phyloP scores from a whole-genome alignment of 2,888 invertebrate genomes.

The Eledona agricola region DNA sequence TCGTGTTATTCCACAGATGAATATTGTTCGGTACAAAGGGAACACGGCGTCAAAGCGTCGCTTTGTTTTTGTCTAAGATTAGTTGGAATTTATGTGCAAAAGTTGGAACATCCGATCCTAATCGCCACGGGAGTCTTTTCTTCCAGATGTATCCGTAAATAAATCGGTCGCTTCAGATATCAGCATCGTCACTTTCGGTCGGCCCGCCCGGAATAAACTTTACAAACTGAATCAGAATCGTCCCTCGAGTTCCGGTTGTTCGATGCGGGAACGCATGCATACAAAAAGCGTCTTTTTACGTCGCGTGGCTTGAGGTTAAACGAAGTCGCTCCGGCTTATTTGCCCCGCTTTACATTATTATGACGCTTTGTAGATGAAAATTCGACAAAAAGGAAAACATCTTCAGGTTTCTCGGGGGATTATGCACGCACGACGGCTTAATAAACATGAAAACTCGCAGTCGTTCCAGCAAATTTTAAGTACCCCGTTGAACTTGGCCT shows the following conservation, averaged over 20 bases:
- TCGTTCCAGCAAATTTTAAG: too few species aligned
- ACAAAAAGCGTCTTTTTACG: constrained; percentile 11
- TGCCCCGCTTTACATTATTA: constrained; percentile 11
- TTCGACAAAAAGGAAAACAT: too few species aligned
- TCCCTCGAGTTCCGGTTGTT: constrained; percentile 18
- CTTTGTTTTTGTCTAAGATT: constrained; percentile 29
- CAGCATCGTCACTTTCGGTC: constrained; percentile 15
- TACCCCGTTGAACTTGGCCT: too few species aligned
- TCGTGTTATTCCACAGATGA: constrained; percentile 17
- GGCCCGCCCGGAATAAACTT: constrained; percentile 21
- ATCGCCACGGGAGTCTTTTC: constrained; percentile 13
- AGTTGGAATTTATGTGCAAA: constrained; percentile 23
- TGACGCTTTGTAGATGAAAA: too few species aligned
- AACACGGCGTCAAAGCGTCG: constrained; percentile 5
- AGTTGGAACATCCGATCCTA: constrained; percentile 12
- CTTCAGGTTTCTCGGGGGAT: too few species aligned
- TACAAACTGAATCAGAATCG: constrained; percentile 22
- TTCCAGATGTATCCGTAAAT: too few species aligned
- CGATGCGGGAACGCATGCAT: constrained; percentile 12
- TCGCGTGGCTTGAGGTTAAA: constrained; percentile 13
- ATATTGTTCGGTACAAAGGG: constrained; percentile 24
- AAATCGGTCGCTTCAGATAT: constrained; percentile 18
- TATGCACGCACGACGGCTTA: too few species aligned
- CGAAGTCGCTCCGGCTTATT: constrained; percentile 8
- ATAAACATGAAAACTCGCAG: too few species aligned